Evolutionary conservation across 2,113 vertebrate species (phyloP).

Genomic region (Melanerpes formicivorus): DNA sequence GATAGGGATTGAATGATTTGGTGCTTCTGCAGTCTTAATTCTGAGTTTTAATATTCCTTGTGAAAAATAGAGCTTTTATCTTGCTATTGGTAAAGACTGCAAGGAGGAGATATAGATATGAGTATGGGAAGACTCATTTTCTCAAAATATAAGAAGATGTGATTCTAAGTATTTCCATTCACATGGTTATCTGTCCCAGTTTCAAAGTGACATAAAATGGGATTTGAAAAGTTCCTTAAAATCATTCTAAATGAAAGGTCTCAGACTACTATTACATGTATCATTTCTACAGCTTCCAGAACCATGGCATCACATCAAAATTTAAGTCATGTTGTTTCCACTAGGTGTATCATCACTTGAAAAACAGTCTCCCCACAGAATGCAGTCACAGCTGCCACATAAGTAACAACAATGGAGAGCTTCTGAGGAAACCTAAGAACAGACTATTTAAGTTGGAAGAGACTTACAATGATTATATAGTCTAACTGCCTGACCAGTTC

Average conservation of each 20-base stretch:
- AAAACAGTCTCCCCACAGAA: background rate
- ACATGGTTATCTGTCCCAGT: background rate
- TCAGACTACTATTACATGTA: background rate
- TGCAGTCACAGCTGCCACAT: background rate
- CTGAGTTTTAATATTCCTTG: background rate
- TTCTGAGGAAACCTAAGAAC: background rate
- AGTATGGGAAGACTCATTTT: background rate
- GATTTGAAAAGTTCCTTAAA: background rate
- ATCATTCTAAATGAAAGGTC: background rate
- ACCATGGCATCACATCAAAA: background rate
- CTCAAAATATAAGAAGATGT: background rate
- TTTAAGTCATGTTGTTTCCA: background rate
- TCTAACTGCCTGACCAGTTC: too few relatives aligned
- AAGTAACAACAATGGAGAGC: background rate
- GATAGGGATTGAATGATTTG: background rate
- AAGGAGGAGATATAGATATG: background rate
- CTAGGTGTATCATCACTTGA: rapidly evolving
- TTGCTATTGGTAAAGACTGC: background rate
- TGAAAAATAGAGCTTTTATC: background rate
- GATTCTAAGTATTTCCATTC: background rate
- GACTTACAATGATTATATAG: too few relatives aligned
- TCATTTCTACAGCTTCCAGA: background rate
- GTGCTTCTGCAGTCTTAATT: background rate
- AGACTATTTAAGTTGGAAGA: background rate
- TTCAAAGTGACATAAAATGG: background rate